A percentile compares a stretch with the other conserved stretches of the same genome.
Conservation (phyloP, 1,140 invertebrate genomes). For the Ladona fulva region DNA sequence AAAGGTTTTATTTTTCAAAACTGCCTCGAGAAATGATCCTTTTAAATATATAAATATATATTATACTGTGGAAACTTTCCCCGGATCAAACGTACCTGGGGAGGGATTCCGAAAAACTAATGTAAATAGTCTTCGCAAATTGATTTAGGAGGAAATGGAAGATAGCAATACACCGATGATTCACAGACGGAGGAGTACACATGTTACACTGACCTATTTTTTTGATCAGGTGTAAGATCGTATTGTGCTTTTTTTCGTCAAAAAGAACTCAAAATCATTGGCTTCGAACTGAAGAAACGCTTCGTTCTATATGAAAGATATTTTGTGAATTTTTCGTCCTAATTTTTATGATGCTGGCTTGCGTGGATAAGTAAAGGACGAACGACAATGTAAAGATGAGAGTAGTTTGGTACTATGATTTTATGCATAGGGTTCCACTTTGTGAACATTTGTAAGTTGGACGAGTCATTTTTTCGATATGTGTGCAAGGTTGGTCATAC, state of each 20-base stretch:
- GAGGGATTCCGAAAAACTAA: not conserved
- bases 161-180: not conserved
- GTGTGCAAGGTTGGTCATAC: not conserved
- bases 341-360: not conserved
- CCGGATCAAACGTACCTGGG: not conserved
- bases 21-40: not conserved
- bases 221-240: not conserved
- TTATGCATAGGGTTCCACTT: not conserved
- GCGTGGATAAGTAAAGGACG: not conserved
- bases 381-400: not conserved
- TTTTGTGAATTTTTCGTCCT: not conserved
- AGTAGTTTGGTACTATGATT: not conserved
- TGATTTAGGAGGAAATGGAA: not conserved
- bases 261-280: not conserved
- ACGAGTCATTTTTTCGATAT: not conserved
- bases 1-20: conserved; percentile 4
- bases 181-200: not conserved
- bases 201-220: not conserved
- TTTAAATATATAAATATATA: not conserved
- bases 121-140: not conserved
- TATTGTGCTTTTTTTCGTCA: not conserved
- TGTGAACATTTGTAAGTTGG: not conserved
- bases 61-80: not conserved
- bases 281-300: not conserved
- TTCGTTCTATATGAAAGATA: not conserved